Conservation (phyloP, 37 sponge, comb jelly and placozoan genomes). For the Sycon ciliatum region DNA sequence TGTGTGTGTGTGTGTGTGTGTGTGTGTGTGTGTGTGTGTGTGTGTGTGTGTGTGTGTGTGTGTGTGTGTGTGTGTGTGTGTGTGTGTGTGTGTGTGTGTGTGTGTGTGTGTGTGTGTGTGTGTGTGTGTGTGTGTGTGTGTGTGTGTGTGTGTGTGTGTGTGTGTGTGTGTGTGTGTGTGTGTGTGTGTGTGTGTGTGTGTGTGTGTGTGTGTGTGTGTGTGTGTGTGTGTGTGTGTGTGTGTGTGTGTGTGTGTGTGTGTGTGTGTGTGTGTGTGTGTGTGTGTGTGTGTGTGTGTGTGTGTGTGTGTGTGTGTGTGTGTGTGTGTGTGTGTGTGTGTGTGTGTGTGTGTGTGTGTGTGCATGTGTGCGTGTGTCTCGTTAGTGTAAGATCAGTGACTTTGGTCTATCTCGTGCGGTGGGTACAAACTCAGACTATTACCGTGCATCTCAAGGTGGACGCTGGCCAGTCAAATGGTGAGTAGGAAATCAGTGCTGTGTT, state of each 20-base stretch:
- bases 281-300: background rate
- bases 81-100: slow-evolving; percentile 5
- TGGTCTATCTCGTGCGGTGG: slow-evolving; percentile 90
- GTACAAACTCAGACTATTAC: slow-evolving; percentile 86
- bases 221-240: background rate
- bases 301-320: slow-evolving; percentile 5
- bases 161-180: slow-evolving; percentile 1
- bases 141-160: slow-evolving; percentile 5
- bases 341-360: slow-evolving; percentile 5
- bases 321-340: slow-evolving; percentile 5
- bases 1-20: background rate
- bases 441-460: slow-evolving; percentile 90
- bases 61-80: background rate
- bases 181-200: background rate
- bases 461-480: slow-evolving; percentile 96
- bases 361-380: background rate
- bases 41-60: background rate
- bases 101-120: slow-evolving; percentile 5
- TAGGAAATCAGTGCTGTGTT: background rate
- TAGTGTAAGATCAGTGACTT: slow-evolving; percentile 98
- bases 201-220: background rate
- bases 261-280: background rate
- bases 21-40: slow-evolving; percentile 5
- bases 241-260: background rate
- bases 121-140: background rate